Evolutionary conservation across 2,797 vertebrate species (phyloP), one percentile per base, ranked within the genome.

Genomic region (Hippoglossus hippoglossus): DNA sequence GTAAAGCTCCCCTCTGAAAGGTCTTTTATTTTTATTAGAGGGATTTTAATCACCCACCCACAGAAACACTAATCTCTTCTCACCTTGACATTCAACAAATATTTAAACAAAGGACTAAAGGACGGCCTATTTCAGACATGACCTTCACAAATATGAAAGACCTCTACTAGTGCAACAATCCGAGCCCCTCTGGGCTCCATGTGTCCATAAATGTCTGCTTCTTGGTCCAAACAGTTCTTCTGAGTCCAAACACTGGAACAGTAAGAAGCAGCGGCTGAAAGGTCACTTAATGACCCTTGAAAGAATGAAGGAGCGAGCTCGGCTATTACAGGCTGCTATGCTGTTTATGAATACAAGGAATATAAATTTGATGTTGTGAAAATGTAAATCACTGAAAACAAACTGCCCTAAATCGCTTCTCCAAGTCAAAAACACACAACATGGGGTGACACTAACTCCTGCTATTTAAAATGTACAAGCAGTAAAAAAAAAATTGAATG

Each of bases 51-150:
- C 50, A 46, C 36, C 49, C 44, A 41, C 2, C n/a, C 25, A 25
- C 2, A 19, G 24, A 56, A 61, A 53, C 11, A 55, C 36, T 19
- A 11, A 11, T 36, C 21, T 69, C 54, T 47, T 25, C 21, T 61
- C 46, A 53, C 63, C 62, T 61, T 70, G 49, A 66, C 41, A 63
- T 73, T 75, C 25, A 61, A 26, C 36, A 73, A 47, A 52, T 57
- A 61, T 54, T 49, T 21, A 44, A 74, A 58, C 25, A 60, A 28
- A 22, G 56, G n/a, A 31, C 19, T 19, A 28, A 21, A 28, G 34
- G 9, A 44, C 36, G 19, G 16, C 16, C 53, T 60, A 2, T 57
- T 70, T 64, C 55, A 36, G 19, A 64, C 4, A 44, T 19, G 50
- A 71, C 65, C 57, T 73, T 54, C 39, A 54, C 50, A 69, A 54